Percentiles rank a stretch among this genome's conserved stretches.
phyloP scores from a whole-genome alignment of 1,140 invertebrate species.

The Neelides sp. region DNA sequence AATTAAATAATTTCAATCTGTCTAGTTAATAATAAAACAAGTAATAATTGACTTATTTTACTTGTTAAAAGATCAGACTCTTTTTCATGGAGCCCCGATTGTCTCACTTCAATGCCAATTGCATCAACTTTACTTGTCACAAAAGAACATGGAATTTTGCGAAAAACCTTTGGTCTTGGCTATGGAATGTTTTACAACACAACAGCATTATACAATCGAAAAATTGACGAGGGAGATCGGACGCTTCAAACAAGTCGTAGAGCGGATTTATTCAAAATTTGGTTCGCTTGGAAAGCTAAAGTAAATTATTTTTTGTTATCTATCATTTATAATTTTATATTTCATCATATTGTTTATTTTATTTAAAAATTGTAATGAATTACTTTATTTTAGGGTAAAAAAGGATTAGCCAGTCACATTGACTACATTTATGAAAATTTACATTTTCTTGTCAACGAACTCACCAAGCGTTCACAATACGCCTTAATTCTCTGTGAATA shows the following conservation, averaged over 20 bases:
- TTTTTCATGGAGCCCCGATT: slow-evolving; percentile 13
- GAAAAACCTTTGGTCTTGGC: slow-evolving; percentile 4
- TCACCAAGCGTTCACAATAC: slow-evolving; percentile 3
- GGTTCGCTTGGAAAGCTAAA: slow-evolving; percentile 20
- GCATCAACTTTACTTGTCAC: slow-evolving; percentile 3
- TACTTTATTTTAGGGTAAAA: slow-evolving; percentile 6
- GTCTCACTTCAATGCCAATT: slow-evolving; percentile 3
- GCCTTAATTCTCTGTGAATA: slow-evolving; percentile 3
- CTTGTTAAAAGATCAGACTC: slow-evolving; percentile 4
- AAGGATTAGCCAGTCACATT: slow-evolving; percentile 11
- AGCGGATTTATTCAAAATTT: slow-evolving; percentile 16
- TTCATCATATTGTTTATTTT: not conserved
- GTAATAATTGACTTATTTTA: not conserved
- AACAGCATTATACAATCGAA: slow-evolving; percentile 2
- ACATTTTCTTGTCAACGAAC: slow-evolving; percentile 7
- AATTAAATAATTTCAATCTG: too few species aligned
- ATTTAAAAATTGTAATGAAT: not conserved
- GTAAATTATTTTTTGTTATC: not conserved
- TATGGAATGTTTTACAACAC: slow-evolving; percentile 7
- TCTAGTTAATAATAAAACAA: too few species aligned
- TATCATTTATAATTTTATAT: not conserved
- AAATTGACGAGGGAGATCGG: slow-evolving; percentile 9
- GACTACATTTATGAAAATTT: slow-evolving; percentile 6
- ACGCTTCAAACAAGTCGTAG: slow-evolving; percentile 13
- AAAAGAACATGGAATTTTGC: not conserved